A percentile compares a stretch with the other conserved stretches of the same genome.
These are phyloP conservation scores for Tipula vernalis DNA, from an alignment of 2,888 invertebrate species.

Conservation along the genomic window DNA sequence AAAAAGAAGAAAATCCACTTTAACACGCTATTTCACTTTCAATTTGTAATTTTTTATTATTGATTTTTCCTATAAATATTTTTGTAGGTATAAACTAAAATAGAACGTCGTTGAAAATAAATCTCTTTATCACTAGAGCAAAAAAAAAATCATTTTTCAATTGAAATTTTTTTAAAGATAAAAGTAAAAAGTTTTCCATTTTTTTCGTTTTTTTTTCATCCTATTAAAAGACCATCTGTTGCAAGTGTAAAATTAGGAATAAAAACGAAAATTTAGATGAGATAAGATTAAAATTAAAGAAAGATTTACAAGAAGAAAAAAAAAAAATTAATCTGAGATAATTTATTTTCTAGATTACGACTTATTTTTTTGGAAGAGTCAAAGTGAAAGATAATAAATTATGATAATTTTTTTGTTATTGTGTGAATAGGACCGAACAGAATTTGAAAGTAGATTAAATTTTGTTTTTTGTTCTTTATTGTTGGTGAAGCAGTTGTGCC, in stretches of 20 bases:
- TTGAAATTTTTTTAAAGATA: neutral
- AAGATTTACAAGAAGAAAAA: neutral
- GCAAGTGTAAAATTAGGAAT: neutral
- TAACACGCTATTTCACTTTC: neutral
- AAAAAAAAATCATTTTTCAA: neutral
- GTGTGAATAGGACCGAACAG: neutral
- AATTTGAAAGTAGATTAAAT: neutral
- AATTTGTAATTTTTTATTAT: neutral
- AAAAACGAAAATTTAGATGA: neutral
- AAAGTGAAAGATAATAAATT: neutral
- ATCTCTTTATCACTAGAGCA: neutral
- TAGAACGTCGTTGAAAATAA: neutral
- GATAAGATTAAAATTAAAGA: neutral
- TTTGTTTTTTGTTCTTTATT: neutral
- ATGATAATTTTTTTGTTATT: neutral
- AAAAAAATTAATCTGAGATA: neutral
- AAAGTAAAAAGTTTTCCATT: neutral
- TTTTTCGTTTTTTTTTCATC: too few species aligned
- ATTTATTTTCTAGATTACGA: neutral
- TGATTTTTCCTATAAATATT: neutral
- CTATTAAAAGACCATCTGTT: neutral
- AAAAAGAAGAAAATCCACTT: neutral
- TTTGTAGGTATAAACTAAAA: neutral
- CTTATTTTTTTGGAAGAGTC: neutral
- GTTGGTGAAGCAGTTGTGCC: too few species aligned